These are phyloP conservation scores for Rhabdornis inornatus DNA, from an alignment of 2,113 vertebrate species.

Conservation along the genomic window DNA sequence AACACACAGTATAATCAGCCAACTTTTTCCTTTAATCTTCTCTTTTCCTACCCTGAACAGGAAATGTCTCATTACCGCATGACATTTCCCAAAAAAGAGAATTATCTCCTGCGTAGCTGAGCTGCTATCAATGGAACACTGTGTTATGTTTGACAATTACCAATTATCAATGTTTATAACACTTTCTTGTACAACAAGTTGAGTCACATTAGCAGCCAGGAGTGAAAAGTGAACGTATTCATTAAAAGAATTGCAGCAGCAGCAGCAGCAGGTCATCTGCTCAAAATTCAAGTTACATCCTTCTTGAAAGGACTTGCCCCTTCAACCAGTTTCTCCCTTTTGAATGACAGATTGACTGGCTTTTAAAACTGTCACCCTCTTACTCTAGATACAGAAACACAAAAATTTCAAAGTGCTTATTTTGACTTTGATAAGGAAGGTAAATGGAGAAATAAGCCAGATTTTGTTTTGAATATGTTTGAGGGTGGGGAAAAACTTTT, in stretches of 20 bases:
- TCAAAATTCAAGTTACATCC: not conserved
- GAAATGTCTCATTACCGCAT: not conserved
- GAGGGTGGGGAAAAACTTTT: not conserved
- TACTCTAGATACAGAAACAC: not conserved
- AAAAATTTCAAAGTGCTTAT: not conserved
- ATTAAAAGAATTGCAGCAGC: not conserved
- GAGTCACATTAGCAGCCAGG: not conserved
- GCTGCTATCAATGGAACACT: not conserved
- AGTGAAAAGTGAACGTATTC: not conserved
- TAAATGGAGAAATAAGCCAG: not conserved
- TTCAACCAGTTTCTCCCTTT: not conserved
- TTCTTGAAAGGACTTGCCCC: not conserved
- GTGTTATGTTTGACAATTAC: not conserved
- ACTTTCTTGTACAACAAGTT: not conserved
- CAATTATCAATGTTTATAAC: slow-evolving; percentile 23
- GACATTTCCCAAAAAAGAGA: not conserved
- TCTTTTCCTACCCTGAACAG: not conserved
- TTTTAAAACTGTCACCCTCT: not conserved
- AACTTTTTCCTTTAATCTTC: not conserved
- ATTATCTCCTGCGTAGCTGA: not conserved
- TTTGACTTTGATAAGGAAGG: not conserved
- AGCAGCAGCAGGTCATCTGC: not conserved
- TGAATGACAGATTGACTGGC: not conserved
- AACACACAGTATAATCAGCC: not conserved
- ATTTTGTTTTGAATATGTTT: not conserved